Evolutionary conservation across 2,888 invertebrate genomes (phyloP).

Genomic region (Gortyna flavago): DNA sequence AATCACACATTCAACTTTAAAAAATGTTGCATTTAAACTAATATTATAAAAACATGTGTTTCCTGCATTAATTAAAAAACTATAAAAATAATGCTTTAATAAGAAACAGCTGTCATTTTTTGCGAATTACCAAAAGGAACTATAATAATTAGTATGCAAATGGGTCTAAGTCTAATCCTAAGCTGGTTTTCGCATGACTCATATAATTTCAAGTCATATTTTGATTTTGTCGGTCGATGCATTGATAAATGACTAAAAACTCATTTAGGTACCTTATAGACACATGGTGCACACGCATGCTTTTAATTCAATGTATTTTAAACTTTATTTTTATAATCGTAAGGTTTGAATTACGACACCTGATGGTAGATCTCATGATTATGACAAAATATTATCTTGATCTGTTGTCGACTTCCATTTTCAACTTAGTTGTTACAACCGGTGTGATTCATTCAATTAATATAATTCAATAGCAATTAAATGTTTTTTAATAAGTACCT

Average conservation of each 20-base stretch:
- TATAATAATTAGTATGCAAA: constrained; percentile 63
- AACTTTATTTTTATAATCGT: background rate
- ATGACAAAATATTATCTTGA: constrained; percentile 54
- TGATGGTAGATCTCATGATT: constrained; percentile 21
- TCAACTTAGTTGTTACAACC: constrained; percentile 47
- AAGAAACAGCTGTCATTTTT: constrained; percentile 68
- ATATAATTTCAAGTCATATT: constrained; percentile 61
- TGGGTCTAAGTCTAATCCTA: constrained; percentile 39
- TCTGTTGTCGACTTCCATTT: constrained; percentile 46
- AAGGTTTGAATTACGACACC: constrained; percentile 24
- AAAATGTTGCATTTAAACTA: background rate
- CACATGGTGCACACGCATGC: constrained; percentile 40
- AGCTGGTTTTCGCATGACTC: constrained; percentile 63
- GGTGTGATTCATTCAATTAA: constrained; percentile 57
- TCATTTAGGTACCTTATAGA: constrained; percentile 43
- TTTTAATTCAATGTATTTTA: constrained; percentile 17
- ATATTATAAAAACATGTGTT: constrained; percentile 38
- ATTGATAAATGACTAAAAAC: constrained; percentile 61
- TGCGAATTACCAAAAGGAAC: constrained; percentile 57
- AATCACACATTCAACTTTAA: background rate
- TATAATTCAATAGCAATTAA: constrained; percentile 45
- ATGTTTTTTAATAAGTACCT: constrained; percentile 23
- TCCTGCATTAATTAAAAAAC: constrained; percentile 47
- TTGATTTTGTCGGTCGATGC: constrained; percentile 64
- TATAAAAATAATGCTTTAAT: constrained; percentile 63